Evolutionary conservation across 2,888 invertebrate species (phyloP).

Genomic region (Thera britannica): DNA sequence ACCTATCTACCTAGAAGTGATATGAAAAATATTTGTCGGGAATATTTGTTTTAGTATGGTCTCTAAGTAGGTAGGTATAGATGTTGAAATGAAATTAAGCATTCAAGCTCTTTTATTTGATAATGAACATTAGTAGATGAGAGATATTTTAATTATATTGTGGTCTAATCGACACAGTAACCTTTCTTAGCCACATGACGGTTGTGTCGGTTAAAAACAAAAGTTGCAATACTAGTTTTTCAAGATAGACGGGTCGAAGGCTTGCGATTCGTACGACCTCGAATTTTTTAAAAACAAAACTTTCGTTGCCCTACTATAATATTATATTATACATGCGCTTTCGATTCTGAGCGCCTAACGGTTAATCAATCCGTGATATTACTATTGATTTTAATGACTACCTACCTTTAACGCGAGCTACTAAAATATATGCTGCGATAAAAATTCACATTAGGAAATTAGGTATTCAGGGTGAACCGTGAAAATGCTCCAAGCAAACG

Average conservation of each 20-base stretch:
- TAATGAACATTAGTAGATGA: neutral
- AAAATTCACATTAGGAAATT: too few relatives aligned
- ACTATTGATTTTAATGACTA: neutral
- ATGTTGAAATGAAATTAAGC: too few relatives aligned
- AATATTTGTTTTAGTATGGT: too few relatives aligned
- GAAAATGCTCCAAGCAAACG: neutral
- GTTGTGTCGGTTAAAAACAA: constrained; percentile 70
- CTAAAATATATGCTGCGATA: too few relatives aligned
- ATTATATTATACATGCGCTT: constrained; percentile 22
- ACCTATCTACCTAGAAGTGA: constrained; percentile 11
- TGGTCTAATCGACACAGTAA: constrained; percentile 48
- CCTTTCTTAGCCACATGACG: constrained; percentile 55
- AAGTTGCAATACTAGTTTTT: constrained; percentile 78
- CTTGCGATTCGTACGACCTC: constrained; percentile 66
- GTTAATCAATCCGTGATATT: neutral
- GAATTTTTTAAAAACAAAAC: constrained; percentile 58
- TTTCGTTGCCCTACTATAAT: constrained; percentile 59
- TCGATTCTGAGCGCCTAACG: constrained; percentile 15
- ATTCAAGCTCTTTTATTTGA: neutral
- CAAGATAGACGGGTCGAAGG: constrained; percentile 70
- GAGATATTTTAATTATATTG: constrained; percentile 10
- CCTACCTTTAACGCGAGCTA: too few relatives aligned
- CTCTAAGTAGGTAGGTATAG: too few relatives aligned
- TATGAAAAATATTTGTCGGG: too few relatives aligned
- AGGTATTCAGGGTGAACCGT: neutral